Percentiles rank a stretch among this genome's conserved stretches.
These are phyloP conservation scores for Morus bassanus DNA, from an alignment of 2,797 vertebrate species.

Conservation along the genomic window DNA sequence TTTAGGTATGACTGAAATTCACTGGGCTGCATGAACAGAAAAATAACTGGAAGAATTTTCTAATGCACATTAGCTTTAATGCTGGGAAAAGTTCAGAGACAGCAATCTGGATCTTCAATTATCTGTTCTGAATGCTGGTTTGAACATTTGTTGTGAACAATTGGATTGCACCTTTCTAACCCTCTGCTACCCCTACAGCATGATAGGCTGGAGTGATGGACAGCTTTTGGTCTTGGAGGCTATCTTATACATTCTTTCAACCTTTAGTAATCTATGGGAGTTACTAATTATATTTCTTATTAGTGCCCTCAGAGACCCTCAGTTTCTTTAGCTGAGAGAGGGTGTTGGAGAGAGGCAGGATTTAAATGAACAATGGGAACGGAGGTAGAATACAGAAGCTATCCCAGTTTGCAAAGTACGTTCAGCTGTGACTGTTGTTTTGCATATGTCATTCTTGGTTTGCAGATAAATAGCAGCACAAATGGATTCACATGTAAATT, in stretches of 20 bases:
- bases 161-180: not conserved
- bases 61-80: not conserved
- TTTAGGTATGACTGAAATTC: not conserved
- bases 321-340: not conserved
- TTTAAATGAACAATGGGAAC: not conserved
- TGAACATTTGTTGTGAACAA: not conserved
- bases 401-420: not conserved
- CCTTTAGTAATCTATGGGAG: not conserved
- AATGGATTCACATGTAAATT: conserved; percentile 4
- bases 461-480: not conserved
- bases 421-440: not conserved
- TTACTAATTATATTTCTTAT: not conserved
- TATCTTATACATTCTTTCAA: not conserved
- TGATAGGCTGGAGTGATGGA: not conserved
- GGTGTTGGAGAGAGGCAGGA: not conserved
- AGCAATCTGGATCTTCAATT: not conserved
- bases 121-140: not conserved
- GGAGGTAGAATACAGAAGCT: not conserved
- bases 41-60: not conserved
- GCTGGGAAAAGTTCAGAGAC: not conserved
- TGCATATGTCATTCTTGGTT: not conserved
- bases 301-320: not conserved
- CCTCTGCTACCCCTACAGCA: not conserved
- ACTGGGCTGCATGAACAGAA: not conserved
- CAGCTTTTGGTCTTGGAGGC: not conserved